Evolutionary conservation across 2,797 vertebrate species (phyloP).

Genomic region (Chlorospingus semifuscus): DNA sequence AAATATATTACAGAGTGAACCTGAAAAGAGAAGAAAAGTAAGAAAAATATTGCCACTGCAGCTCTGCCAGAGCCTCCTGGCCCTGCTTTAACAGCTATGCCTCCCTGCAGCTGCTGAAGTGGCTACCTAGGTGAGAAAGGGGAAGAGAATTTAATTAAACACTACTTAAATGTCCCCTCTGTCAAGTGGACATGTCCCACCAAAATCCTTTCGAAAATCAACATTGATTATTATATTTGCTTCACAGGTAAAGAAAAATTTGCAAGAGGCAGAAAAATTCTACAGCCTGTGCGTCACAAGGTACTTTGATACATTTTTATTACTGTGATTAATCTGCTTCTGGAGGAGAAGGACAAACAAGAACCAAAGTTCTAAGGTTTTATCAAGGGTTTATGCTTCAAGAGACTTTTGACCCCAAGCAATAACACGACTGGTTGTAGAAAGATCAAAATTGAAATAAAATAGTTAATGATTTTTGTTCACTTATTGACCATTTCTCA

Average conservation of each 20-base stretch:
- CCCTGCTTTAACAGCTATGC: not conserved
- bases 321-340: not conserved
- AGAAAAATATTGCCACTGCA: not conserved
- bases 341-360: not conserved
- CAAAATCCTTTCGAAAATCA: not conserved
- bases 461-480: not conserved
- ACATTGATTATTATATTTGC: not conserved
- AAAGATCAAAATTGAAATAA: not conserved
- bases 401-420: not conserved
- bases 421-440: not conserved
- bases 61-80: not conserved
- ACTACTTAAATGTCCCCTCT: not conserved
- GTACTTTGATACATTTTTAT: not conserved
- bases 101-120: not conserved
- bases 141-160: not conserved
- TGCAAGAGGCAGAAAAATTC: not conserved
- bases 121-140: fast-evolving
- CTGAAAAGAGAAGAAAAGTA: not conserved
- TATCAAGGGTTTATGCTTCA: not conserved
- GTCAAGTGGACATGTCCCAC: not conserved
- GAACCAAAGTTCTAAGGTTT: not conserved
- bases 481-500: not conserved
- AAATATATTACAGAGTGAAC: not conserved
- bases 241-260: not conserved
- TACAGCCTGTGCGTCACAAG: fast-evolving